Evolutionary conservation across 2,888 invertebrate species (phyloP).

Genomic region (Calliscelio sp.): DNA sequence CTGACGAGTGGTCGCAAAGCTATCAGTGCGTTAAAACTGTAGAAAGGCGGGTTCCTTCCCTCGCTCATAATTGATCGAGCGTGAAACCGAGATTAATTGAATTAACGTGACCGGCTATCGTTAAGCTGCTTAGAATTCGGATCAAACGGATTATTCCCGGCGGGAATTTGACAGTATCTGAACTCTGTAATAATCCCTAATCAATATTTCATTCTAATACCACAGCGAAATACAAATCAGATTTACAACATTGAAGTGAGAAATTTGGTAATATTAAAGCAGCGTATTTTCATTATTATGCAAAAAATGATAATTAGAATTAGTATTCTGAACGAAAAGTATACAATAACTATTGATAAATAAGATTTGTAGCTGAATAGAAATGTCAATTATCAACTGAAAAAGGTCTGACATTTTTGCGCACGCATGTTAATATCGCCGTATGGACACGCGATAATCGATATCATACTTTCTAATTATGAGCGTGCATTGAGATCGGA

Average conservation of each 20-base stretch:
- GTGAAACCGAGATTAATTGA: slow-evolving; percentile 73
- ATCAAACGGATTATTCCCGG: slow-evolving; percentile 5
- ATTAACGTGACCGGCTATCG: slow-evolving; percentile 58
- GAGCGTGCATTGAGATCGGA: slow-evolving; percentile 44
- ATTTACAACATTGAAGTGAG: no score
- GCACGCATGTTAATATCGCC: slow-evolving; percentile 32
- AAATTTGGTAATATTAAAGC: no score
- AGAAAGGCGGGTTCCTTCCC: slow-evolving; percentile 61
- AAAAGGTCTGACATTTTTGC: slow-evolving; percentile 35
- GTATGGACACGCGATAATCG: slow-evolving; percentile 53
- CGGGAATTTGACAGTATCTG: not conserved
- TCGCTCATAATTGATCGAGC: slow-evolving; percentile 71
- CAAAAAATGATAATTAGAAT: no score
- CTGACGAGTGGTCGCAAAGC: slow-evolving; percentile 21
- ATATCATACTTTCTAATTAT: slow-evolving; percentile 70
- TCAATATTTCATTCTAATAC: no score
- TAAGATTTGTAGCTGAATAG: no score
- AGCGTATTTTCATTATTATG: no score
- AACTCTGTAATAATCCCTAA: no score
- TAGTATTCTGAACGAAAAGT: no score
- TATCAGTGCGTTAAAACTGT: slow-evolving; percentile 44
- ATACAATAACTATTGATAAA: no score
- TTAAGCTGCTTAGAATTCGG: slow-evolving; percentile 55
- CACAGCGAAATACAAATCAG: no score
- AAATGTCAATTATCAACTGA: not conserved